Percentiles rank a stretch among this genome's conserved stretches.
Conservation (phyloP, 1,140 invertebrate genomes). For the Drosophila grimshawi region DNA sequence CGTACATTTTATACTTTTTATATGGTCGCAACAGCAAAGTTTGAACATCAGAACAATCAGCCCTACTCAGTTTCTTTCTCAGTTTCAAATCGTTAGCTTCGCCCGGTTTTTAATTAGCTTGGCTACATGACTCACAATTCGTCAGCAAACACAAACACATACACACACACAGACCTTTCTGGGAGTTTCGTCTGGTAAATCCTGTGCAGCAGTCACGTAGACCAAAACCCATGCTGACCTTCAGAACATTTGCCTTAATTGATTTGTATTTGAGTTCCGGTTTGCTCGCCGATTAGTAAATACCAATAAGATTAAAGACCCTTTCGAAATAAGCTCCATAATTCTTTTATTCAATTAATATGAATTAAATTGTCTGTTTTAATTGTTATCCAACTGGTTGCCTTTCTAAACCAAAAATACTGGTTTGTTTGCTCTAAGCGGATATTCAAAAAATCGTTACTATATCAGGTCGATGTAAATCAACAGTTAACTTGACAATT, state of each 20-base stretch:
- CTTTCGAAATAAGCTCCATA: conserved; percentile 30
- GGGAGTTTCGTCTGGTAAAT: conserved; percentile 34
- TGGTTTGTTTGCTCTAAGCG: conserved; percentile 32
- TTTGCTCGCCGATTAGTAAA: conserved; percentile 43
- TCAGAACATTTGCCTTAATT: conserved; percentile 60
- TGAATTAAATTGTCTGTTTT: conserved; percentile 74
- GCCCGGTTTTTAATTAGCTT: conserved; percentile 38
- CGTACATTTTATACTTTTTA: background rate
- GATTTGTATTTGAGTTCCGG: conserved; percentile 70
- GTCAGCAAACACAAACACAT: conserved; percentile 27
- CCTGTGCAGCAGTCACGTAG: conserved; percentile 55
- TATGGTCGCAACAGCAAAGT: background rate
- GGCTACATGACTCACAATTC: conserved; percentile 42
- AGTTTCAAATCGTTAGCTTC: conserved; percentile 2
- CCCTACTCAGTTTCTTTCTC: conserved; percentile 2
- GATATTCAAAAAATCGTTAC: conserved; percentile 38
- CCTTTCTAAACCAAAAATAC: conserved; percentile 62
- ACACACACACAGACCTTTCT: conserved; percentile 35
- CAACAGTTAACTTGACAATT: background rate
- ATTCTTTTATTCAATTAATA: conserved; percentile 60
- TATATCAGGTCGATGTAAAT: background rate
- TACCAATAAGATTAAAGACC: conserved; percentile 57
- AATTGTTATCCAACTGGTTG: conserved; percentile 60
- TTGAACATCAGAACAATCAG: conserved; percentile 1
- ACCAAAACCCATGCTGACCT: conserved; percentile 40